Evolutionary conservation across 2,888 invertebrate species (phyloP), one percentile per base, ranked within the genome.

Genomic region (Serripes groenlandicus): DNA sequence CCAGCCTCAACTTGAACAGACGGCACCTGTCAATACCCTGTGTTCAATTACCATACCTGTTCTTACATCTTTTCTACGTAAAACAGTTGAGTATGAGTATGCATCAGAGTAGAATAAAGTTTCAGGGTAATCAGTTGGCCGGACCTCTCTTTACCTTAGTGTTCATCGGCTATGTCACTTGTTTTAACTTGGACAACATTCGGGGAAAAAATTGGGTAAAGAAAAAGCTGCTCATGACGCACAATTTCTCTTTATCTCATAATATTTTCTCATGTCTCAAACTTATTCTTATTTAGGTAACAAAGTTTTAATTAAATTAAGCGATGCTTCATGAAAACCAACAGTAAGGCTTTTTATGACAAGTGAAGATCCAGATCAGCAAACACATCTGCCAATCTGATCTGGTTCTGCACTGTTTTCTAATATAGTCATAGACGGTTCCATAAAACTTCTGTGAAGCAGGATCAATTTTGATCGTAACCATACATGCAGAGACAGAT

Each of bases 21-120:
- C 34, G 7, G 26, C 23, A 11, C 66, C 66, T 42, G 26, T 66
- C 23, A 42, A 66, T 42, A 66, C 35, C 23, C 42, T 66, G 66
- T 66, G 66, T 66, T 66, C 66, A 26, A 42, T 34, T 35, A 66
- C 66, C 9, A 42, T 66, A 42, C 66, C 66, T 7, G 42, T 42
- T 66, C 66, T 66, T 21, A 66, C 66, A 7, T 66, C 66, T 15
- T 42, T 66, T 28, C 28, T 66, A 66, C 37, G 66, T 28, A 23
- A 66, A 28, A 66, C 42, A 28, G 37, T 66, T 26, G 28, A 37
- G 66, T 37, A 66, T 21, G 34, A 34, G 21, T 32, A n/a, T 9
- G 21, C 18, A 18, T 21, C 2, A 34, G 32, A 34, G 32, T 34
- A 56, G 23, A 56, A 23, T 21, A 26, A 11, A 21, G 11, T 56